Conservation (phyloP, 2,113 vertebrate genomes). For the Ginglymostoma cirratum region DNA sequence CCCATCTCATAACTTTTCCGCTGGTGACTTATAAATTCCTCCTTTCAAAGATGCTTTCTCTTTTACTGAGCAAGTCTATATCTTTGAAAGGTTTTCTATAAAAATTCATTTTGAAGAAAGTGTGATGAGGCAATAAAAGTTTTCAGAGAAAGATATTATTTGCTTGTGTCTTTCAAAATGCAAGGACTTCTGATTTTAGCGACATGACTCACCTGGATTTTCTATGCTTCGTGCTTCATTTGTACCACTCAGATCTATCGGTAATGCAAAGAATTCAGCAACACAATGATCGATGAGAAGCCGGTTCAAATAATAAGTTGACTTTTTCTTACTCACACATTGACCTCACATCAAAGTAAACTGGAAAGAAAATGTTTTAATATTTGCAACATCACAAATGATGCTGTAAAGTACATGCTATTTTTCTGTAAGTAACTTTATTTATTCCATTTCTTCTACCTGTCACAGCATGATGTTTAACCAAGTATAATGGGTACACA, state of each 20-base stretch:
- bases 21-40: not conserved
- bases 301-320: not conserved
- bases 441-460: not conserved
- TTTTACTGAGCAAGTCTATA: not conserved
- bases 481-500: not conserved
- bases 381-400: not conserved
- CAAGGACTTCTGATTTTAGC: not conserved
- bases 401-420: not conserved
- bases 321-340: not conserved
- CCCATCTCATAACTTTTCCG: not conserved
- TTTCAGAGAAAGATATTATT: not conserved
- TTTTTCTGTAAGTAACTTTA: not conserved
- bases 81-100: not conserved
- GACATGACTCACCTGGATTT: conserved; percentile 10
- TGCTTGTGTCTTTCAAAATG: not conserved
- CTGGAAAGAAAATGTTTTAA: not conserved
- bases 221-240: not conserved
- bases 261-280: not conserved
- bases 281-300: not conserved
- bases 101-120: not conserved
- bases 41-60: not conserved
- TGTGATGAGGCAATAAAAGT: not conserved
- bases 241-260: not conserved
- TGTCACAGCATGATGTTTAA: not conserved
- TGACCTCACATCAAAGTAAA: not conserved